Evolutionary conservation across 2,888 invertebrate genomes (phyloP).

Genomic region (Zelleria hepariella): DNA sequence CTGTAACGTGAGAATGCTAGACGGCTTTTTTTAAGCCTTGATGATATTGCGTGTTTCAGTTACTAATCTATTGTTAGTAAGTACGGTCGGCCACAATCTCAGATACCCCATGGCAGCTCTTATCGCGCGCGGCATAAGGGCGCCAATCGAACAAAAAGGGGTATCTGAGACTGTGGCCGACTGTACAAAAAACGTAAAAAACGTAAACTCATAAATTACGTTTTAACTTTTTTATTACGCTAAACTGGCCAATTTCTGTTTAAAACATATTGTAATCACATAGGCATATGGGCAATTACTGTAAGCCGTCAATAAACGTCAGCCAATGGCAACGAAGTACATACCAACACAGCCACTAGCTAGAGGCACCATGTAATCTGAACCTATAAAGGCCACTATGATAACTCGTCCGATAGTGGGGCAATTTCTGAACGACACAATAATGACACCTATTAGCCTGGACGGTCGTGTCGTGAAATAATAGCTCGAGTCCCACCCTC

Average conservation of each 20-base stretch:
- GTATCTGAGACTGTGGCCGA: too few species aligned
- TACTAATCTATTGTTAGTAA: too few species aligned
- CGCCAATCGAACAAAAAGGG: too few species aligned
- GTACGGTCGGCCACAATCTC: too few species aligned
- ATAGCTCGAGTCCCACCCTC: slow-evolving; percentile 13
- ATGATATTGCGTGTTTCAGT: too few species aligned
- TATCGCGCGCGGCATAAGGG: too few species aligned
- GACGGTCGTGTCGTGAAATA: slow-evolving; percentile 48
- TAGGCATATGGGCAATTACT: neutral
- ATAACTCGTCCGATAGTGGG: slow-evolving; percentile 66
- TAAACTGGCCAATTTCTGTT: neutral
- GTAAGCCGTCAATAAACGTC: neutral
- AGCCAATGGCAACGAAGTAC: neutral
- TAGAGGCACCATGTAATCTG: slow-evolving; percentile 66
- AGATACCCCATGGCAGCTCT: too few species aligned
- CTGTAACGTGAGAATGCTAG: too few species aligned
- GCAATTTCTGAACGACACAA: slow-evolving; percentile 67
- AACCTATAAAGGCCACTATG: slow-evolving; percentile 56
- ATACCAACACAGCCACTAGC: slow-evolving; percentile 16
- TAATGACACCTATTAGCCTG: slow-evolving; percentile 68
- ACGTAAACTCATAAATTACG: neutral
- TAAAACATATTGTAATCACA: neutral
- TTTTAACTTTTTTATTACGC: neutral
- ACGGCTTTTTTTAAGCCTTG: too few species aligned
- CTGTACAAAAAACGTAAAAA: too few species aligned